Conservation (phyloP, 2,113 vertebrate species). For the Phalacrocorax brasilianus region DNA sequence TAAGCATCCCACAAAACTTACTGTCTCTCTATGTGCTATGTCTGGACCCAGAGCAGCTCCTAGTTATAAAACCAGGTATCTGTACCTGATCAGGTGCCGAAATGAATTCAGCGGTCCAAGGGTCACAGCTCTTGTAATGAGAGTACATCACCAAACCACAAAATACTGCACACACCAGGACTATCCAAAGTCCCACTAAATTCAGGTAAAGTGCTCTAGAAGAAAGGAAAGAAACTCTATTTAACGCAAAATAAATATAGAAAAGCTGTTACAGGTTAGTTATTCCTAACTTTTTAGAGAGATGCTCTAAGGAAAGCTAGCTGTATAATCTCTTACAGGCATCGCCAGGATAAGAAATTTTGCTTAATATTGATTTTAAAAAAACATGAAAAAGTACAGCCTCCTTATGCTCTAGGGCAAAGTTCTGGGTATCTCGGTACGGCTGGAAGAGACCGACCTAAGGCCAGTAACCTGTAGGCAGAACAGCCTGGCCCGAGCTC, state of each 20-base stretch:
- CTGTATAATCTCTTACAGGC: not conserved
- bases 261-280: not conserved
- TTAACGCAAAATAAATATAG: not conserved
- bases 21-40: fast-evolving
- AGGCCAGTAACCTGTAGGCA: fast-evolving
- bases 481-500: fast-evolving
- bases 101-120: conserved; percentile 81
- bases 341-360: not conserved
- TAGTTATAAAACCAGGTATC: not conserved
- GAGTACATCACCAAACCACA: conserved; percentile 86
- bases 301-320: not conserved
- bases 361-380: not conserved
- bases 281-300: not conserved
- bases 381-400: not conserved
- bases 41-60: not conserved
- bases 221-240: not conserved
- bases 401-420: not conserved
- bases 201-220: conserved; percentile 86
- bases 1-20: not conserved
- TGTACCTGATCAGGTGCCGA: conserved; percentile 86
- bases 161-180: conserved; percentile 79
- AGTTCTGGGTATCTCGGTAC: not conserved
- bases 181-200: conserved; percentile 82
- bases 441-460: not conserved
- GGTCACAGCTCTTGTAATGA: conserved; percentile 80